phyloP scores from a whole-genome alignment of 2,888 invertebrate species.

The Bugula neritina region DNA sequence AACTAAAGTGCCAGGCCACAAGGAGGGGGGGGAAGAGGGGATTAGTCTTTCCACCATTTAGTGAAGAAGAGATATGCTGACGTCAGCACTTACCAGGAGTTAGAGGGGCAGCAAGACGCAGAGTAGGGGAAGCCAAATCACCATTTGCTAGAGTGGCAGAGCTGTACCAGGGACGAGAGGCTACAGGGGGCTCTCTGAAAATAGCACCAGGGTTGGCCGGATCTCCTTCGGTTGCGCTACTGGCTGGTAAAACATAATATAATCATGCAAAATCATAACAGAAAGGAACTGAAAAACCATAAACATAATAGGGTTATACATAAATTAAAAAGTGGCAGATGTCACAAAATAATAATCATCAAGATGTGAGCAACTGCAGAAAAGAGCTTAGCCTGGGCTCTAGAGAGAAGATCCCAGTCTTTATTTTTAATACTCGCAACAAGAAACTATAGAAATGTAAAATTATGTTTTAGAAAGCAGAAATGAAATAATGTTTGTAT shows the following conservation, averaged over 20 bases:
- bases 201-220: not conserved
- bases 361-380: not conserved
- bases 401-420: too few species aligned
- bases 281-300: not conserved
- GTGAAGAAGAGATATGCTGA: too few species aligned
- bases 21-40: too few species aligned
- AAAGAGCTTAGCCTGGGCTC: too few species aligned
- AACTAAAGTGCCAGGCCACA: too few species aligned
- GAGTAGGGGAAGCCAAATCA: constrained; percentile 25
- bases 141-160: constrained; percentile 24
- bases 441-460: too few species aligned
- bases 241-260: not conserved
- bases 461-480: too few species aligned
- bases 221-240: not conserved
- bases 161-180: constrained; percentile 29
- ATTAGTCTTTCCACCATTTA: too few species aligned
- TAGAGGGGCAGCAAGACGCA: not conserved
- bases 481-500: too few species aligned
- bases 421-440: too few species aligned
- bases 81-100: not conserved
- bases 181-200: not conserved
- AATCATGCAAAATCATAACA: not conserved
- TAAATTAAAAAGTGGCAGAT: not conserved
- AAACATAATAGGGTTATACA: not conserved
- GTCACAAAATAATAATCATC: not conserved